A percentile compares a stretch with the other conserved stretches of the same genome.
phyloP scores from a whole-genome alignment of 2,888 invertebrate genomes.

The Folsomia manolachei region DNA sequence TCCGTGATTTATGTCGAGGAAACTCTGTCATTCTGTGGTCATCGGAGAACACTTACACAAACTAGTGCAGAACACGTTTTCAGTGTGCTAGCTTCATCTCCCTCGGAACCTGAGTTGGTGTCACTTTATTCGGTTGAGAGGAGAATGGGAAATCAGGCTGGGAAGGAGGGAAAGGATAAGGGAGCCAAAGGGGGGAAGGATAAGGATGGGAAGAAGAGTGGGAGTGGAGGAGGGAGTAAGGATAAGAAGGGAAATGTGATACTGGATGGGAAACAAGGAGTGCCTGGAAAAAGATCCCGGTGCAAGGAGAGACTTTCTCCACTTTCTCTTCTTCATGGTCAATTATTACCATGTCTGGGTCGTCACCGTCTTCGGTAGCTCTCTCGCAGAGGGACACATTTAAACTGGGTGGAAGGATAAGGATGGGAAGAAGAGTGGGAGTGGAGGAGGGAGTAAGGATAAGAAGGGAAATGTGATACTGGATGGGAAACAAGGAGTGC shows the following conservation, averaged over 20 bases:
- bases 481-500: no score
- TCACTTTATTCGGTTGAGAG: background rate
- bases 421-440: background rate
- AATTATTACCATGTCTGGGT: constrained; percentile 26
- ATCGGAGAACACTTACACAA: constrained; percentile 24
- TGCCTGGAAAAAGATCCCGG: constrained; percentile 1
- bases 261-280: no score
- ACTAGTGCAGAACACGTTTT: background rate
- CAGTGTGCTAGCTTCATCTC: background rate
- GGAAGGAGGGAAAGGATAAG: constrained; percentile 31
- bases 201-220: background rate
- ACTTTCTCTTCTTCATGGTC: background rate
- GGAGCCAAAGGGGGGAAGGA: constrained; percentile 3
- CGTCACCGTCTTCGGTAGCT: constrained; percentile 16
- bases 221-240: constrained; percentile 1
- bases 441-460: background rate
- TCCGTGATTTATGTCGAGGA: constrained; percentile 24
- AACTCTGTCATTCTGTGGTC: constrained; percentile 28
- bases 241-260: no score
- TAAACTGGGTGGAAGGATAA: background rate
- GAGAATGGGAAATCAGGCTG: constrained; percentile 44
- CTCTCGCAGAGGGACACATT: background rate
- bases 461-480: no score
- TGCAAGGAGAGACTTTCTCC: background rate
- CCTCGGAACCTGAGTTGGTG: background rate